Base-by-base conservation (phyloP, 2,797 vertebrate genomes). In the Garrulus glandarius region DNA sequence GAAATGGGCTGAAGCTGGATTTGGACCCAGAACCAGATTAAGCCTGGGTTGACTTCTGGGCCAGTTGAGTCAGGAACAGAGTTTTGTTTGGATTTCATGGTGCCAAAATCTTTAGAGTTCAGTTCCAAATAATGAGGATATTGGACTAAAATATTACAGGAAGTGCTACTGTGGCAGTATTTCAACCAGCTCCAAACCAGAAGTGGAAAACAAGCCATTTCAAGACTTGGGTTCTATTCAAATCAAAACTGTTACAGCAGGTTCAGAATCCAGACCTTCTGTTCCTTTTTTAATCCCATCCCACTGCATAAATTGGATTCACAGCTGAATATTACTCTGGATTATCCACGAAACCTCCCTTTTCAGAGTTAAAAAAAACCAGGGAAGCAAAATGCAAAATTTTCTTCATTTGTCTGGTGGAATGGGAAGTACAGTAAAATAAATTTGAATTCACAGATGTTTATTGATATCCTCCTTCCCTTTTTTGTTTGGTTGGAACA, bases 171-270 rank as follows among this genome's bases (percentile, higher is more conserved):
- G 94, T 96, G 96, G 96, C 96, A 96, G 74, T 90, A 93, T 95
- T 97, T 96, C 96, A 96, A 96, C 95, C 95, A 96, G 77, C 94
- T 97, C 95, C 93, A 94, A 96, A 97, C 94, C 92, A 96, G 96
- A 97, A 97, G 95, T 95, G 95, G 93, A 96, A 96, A 95, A 95
- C 94, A 96, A 95, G 96, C 96, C 92, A 94, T 97, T 96, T 95
- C 88, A 94, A 77, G 90, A 95, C 84, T 96, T 96, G 95, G 90
- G 80, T 89, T 79, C 43, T 82, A 80, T 96, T 96, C 95, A 97
- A 96, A 96, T 96, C 85, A 92, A 85, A 95, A 95, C 95, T 87
- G 82, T 89, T 94, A 94, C 88, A 95, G 93, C 94, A 96, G 93
- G 96, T 96, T 96, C 90, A 93, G 95, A 93, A 96, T 96, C 90